Evolutionary conservation across 2,888 invertebrate genomes (phyloP), one percentile per base, ranked within the genome.

Genomic region (Hirtodrosophila confusa): DNA sequence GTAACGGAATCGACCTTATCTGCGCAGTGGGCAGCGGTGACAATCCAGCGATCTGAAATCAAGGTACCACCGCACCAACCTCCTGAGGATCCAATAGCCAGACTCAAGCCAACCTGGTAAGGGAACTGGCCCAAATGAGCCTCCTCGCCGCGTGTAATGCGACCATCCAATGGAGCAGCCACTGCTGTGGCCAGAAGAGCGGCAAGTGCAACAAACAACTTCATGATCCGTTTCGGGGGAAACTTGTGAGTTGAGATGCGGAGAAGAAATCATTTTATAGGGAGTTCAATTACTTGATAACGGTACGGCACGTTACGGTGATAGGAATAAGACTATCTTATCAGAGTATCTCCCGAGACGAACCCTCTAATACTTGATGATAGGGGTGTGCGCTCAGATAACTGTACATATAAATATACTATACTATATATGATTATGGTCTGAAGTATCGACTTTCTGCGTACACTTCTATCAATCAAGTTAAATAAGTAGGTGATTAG

Each of bases 31-130:
- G 89, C 88, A 49, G 88, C 89, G 2, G 88, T 86, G 0, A 88
- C 7, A 1, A 88, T 44, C 72, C 74, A 78, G 36, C 75, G 80
- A 3, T 72, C 31, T 0, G 80, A 77, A 3, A 88, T 78, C 64
- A 88, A 49, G 37, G 75, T 67, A 17, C 86, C 89, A 53, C 89
- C 89, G 51, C 89, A 89, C 80, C 79, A 89, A n/a, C 69, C 77
- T 4, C 61, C 43, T 0, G 69, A 56, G 0, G 11, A 7, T 0
- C 71, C 69, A 8, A 61, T 40, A 4, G 43, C 62, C 31, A 89
- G 39, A 10, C 76, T 73, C n/a, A 90, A 55, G 17, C 88, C 89
- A 3, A 84, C 88, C 63, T 89, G 89, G 40, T 87, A 88, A n/a
- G 88, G 88, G 31, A 89, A 78, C 57, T 80, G 77, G 8, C 80